Evolutionary conservation across 2,113 vertebrate genomes (phyloP).

Genomic region (Camelus bactrianus): DNA sequence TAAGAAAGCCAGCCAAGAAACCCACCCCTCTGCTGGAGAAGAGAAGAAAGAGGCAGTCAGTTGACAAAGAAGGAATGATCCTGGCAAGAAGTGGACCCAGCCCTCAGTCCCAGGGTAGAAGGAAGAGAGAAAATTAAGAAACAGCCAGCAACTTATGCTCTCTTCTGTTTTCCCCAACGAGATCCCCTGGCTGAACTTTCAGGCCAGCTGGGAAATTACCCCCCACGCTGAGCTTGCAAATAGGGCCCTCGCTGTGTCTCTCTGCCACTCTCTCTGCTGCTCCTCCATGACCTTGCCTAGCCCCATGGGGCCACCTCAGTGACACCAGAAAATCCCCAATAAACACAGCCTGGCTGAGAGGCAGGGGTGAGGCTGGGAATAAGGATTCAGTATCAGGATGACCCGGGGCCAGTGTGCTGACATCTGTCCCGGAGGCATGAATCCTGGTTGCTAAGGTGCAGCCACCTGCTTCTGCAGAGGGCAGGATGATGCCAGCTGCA

Average conservation of each 20-base stretch:
- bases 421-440: background rate
- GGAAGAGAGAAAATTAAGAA: conserved; percentile 16
- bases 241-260: background rate
- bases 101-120: background rate
- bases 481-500: background rate
- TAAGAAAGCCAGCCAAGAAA: conserved; percentile 60
- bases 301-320: accelerated
- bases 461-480: background rate
- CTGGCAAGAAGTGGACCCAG: background rate
- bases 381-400: background rate
- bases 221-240: conserved; percentile 7
- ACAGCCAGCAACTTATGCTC: background rate
- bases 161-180: conserved; percentile 4
- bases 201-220: conserved; percentile 63
- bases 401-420: background rate
- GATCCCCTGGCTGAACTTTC: conserved; percentile 68
- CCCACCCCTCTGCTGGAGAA: conserved; percentile 36
- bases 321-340: background rate
- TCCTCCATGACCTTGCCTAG: background rate
- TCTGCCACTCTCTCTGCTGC: background rate
- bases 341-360: background rate
- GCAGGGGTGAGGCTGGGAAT: background rate
- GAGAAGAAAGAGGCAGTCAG: conserved; percentile 41
- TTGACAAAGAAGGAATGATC: conserved; percentile 48
- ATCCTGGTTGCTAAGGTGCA: background rate